phyloP scores from a whole-genome alignment of 1,140 invertebrate genomes.

The Zelostemma sp. region DNA sequence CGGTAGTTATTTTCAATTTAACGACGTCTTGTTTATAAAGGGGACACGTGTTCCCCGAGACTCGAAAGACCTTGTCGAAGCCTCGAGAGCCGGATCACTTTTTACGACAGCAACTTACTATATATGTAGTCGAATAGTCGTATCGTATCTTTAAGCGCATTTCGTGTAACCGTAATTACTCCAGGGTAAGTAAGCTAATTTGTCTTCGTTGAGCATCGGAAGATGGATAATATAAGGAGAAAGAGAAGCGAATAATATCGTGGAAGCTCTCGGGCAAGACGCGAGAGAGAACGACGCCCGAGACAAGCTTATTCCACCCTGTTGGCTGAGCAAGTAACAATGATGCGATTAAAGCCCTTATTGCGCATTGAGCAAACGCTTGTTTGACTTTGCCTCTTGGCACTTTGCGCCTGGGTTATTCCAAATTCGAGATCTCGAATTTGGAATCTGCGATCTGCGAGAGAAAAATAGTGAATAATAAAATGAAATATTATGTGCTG shows the following conservation, averaged over 20 bases:
- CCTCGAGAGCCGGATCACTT: no score
- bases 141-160: no score
- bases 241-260: slow-evolving; percentile 31
- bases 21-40: slow-evolving; percentile 64
- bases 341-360: slow-evolving; percentile 66
- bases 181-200: slow-evolving; percentile 47
- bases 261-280: slow-evolving; percentile 27
- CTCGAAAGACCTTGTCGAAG: slow-evolving; percentile 24
- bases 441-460: no score
- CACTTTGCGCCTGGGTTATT: slow-evolving; percentile 44
- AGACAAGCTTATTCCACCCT: slow-evolving; percentile 67
- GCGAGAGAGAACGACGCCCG: slow-evolving; percentile 46
- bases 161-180: slow-evolving; percentile 28
- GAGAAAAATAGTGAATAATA: no score
- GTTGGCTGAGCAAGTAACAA: slow-evolving; percentile 64
- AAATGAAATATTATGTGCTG: no score
- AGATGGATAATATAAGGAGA: slow-evolving; percentile 24
- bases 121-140: no score
- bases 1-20: slow-evolving; percentile 63
- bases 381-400: slow-evolving; percentile 57
- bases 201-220: slow-evolving; percentile 35
- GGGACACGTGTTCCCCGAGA: slow-evolving; percentile 36
- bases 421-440: neutral
- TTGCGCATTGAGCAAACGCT: slow-evolving; percentile 59
- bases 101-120: no score